Evolutionary conservation across 2,888 invertebrate species (phyloP).

Genomic region (Pinctada fucata): DNA sequence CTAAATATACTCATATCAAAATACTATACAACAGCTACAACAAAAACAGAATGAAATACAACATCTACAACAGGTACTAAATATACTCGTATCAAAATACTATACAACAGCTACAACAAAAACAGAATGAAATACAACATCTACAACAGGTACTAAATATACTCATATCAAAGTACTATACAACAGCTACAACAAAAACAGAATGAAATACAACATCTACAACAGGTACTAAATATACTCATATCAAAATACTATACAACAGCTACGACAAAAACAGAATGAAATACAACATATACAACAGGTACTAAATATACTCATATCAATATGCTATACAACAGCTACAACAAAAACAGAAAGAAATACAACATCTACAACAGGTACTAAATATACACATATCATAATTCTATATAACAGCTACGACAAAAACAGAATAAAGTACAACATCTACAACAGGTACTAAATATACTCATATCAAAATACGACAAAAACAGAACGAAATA

Average conservation of each 20-base stretch:
- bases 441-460: slow-evolving; percentile 70
- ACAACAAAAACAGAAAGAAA: slow-evolving; percentile 79
- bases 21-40: too few relatives aligned
- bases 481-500: slow-evolving; percentile 79
- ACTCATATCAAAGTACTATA: too few relatives aligned
- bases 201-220: too few relatives aligned
- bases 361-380: slow-evolving; percentile 74
- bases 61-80: too few relatives aligned
- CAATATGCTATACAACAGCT: slow-evolving; percentile 78
- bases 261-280: slow-evolving; percentile 79
- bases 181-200: too few relatives aligned
- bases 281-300: slow-evolving; percentile 75
- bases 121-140: too few relatives aligned
- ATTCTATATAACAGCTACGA: slow-evolving; percentile 78
- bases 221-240: too few relatives aligned
- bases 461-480: slow-evolving; percentile 73
- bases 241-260: slow-evolving; percentile 78
- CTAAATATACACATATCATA: slow-evolving; percentile 60
- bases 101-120: too few relatives aligned
- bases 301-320: slow-evolving; percentile 53
- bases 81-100: too few relatives aligned
- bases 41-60: too few relatives aligned
- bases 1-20: too few relatives aligned
- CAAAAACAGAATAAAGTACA: slow-evolving; percentile 79
- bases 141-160: too few relatives aligned